phyloP scores from a whole-genome alignment of 2,113 vertebrate genomes.

The Urocynchramus pylzowi region DNA sequence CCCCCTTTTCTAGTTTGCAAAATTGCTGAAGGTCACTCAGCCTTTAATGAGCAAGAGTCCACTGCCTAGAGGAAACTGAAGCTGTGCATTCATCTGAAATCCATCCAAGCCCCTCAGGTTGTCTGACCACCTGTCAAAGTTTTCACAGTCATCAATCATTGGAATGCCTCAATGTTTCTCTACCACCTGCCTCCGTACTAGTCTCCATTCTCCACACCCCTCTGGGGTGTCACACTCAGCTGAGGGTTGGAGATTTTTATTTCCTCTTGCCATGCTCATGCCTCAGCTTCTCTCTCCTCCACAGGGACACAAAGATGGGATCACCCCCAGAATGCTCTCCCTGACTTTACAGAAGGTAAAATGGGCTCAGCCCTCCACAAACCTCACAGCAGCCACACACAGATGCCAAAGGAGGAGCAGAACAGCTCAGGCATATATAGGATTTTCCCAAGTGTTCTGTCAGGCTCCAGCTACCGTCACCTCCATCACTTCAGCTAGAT shows the following conservation, averaged over 20 bases:
- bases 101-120: not conserved
- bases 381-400: not conserved
- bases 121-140: not conserved
- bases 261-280: not conserved
- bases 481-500: not conserved
- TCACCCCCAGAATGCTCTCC: not conserved
- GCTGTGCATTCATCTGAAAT: not conserved
- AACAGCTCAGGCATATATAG: not conserved
- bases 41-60: not conserved
- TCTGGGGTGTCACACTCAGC: not conserved
- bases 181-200: not conserved
- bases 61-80: not conserved
- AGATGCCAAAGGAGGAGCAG: not conserved
- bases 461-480: not conserved
- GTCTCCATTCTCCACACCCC: not conserved
- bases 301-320: not conserved
- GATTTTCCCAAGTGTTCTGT: not conserved
- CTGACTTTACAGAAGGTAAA: not conserved
- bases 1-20: not conserved
- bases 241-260: not conserved
- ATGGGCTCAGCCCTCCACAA: not conserved
- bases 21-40: not conserved
- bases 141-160: not conserved
- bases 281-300: not conserved
- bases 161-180: not conserved